Base-by-base conservation (phyloP, 1,140 invertebrate species). In the Philopotamus ludificatus region DNA sequence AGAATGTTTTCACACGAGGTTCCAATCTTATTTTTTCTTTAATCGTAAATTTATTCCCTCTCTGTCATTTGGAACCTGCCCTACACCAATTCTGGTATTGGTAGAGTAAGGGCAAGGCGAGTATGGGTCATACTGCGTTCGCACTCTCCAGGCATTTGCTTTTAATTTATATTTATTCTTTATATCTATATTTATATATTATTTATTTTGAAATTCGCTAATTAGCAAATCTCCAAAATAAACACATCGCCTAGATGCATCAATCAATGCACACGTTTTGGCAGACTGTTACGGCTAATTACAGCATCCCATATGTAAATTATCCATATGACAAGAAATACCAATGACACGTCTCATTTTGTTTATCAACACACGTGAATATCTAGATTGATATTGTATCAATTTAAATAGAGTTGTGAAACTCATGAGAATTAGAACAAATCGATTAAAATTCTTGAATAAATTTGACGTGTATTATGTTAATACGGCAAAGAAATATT, bases 351-450 rank as follows among this genome's bases (percentile, higher is more conserved):
- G 4, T 4, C 18, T 9, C 44, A 20, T 7, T 47, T 15, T 47
- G 44, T 47, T 47, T 47, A 47, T 47, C 44, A 20, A 12, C 44
- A 15, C 44, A 47, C n/a, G n/a, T n/a, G n/a, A n/a, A n/a, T n/a
- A n/a, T n/a, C n/a, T n/a, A n/a, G n/a, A n/a, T n/a, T n/a, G n/a
- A n/a, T n/a, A n/a, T n/a, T n/a, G n/a, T n/a, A n/a, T n/a, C n/a
- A n/a, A n/a, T n/a, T n/a, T n/a, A n/a, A n/a, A n/a, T n/a, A n/a
- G n/a, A n/a, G n/a, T n/a, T n/a, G n/a, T n/a, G n/a, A n/a, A n/a
- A n/a, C n/a, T n/a, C n/a, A n/a, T n/a, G n/a, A n/a, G n/a, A n/a
- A n/a, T n/a, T n/a, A n/a, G n/a, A n/a, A n/a, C n/a, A n/a, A n/a
- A n/a, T n/a, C n/a, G n/a, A n/a, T n/a, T n/a, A n/a, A n/a, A n/a